Evolutionary conservation across 2,888 invertebrate genomes (phyloP).

Genomic region (Hemithea aestivaria): DNA sequence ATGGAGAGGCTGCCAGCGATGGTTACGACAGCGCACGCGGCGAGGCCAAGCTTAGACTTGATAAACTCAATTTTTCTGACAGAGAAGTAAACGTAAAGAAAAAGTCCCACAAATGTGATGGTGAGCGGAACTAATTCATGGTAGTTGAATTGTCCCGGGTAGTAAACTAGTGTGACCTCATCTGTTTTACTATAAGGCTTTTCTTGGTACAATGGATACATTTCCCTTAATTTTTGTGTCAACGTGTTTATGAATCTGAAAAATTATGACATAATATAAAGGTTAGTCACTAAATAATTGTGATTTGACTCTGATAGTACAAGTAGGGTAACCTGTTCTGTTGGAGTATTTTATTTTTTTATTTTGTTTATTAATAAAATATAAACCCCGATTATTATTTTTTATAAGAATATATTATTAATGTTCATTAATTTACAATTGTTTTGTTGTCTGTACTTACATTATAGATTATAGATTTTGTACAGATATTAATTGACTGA

Average conservation of each 20-base stretch:
- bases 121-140: conserved; percentile 91
- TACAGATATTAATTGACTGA: too few relatives aligned
- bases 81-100: conserved; percentile 96
- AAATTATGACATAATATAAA: too few relatives aligned
- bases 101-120: conserved; percentile 90
- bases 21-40: conserved; percentile 93
- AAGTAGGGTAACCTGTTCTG: too few relatives aligned
- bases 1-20: conserved; percentile 92
- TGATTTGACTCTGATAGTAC: too few relatives aligned
- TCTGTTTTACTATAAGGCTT: conserved; percentile 57
- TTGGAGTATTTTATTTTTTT: too few relatives aligned
- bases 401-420: too few relatives aligned
- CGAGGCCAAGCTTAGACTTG: conserved; percentile 91
- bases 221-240: conserved; percentile 81
- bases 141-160: conserved; percentile 92
- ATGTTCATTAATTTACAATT: too few relatives aligned
- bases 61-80: conserved; percentile 97
- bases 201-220: conserved; percentile 86
- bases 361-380: too few relatives aligned
- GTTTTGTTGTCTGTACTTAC: too few relatives aligned
- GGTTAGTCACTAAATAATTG: too few relatives aligned
- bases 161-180: conserved; percentile 84
- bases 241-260: conserved; percentile 87
- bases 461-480: too few relatives aligned
- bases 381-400: too few relatives aligned